Conservation (phyloP, 2,113 vertebrate genomes). For the Neodon shergylaensis region DNA sequence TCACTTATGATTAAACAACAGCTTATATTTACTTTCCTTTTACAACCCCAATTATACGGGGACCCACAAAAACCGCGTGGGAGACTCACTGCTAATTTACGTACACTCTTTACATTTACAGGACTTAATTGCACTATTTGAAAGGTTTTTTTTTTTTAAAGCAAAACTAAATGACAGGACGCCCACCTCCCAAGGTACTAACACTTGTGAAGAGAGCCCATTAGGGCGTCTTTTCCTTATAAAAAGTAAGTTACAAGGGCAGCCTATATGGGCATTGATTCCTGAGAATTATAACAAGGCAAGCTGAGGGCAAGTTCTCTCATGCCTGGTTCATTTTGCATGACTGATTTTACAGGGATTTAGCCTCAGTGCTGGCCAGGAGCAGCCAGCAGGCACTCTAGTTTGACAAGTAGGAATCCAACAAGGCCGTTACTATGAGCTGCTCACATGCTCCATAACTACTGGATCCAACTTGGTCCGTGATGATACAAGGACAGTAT, state of each 20-base stretch:
- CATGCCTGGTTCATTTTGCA: not conserved
- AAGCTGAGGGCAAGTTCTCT: not conserved
- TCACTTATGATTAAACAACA: conserved; percentile 58
- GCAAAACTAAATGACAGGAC: conserved; percentile 41
- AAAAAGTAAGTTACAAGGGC: conserved; percentile 35
- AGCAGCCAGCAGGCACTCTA: not conserved
- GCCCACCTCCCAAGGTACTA: conserved; percentile 1
- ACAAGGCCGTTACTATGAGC: not conserved
- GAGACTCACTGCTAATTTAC: conserved; percentile 28
- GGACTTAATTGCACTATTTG: conserved; percentile 28
- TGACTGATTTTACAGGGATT: not conserved
- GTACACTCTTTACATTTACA: conserved; percentile 13
- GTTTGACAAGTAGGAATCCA: not conserved
- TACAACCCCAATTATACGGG: conserved; percentile 40
- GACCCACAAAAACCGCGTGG: conserved; percentile 28
- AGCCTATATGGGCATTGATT: not conserved
- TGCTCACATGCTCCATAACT: not conserved
- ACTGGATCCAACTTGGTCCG: not conserved
- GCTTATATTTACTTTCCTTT: conserved; percentile 62
- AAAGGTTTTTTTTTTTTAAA: conserved; percentile 40
- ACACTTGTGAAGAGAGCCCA: conserved; percentile 26
- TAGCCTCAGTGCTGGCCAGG: not conserved
- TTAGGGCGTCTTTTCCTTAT: not conserved
- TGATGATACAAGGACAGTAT: not conserved
- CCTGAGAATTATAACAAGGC: not conserved